Base-by-base conservation (phyloP, 2,797 vertebrate genomes). In the Hypotaenidia philippensis region DNA sequence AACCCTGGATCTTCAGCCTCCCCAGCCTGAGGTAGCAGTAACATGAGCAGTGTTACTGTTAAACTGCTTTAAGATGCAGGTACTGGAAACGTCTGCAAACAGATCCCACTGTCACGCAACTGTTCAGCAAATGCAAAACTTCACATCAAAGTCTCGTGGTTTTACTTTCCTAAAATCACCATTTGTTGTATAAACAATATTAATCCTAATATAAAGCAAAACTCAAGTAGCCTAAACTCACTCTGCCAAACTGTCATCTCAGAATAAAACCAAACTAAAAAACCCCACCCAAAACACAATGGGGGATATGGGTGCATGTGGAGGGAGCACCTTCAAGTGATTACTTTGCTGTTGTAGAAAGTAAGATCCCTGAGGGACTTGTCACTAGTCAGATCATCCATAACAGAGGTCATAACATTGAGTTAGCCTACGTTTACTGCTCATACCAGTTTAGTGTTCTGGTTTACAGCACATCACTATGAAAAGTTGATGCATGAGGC, bases 201-300 rank as follows among this genome's bases (percentile, higher is more conserved):
- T 44, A 95, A 77, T 49, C 26, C 23, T 71, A 94, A 75, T 36
- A 69, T 3, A 90, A 90, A 83, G 21, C 32, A 88, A 90, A 87
- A 71, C 10, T 69, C 10, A 13, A 86, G 23, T 41, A 87, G 45
- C 11, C 38, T 77, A 83, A 84, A 79, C 47, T 81, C 20, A 57
- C 12, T 18, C 40, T 41, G 20, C 18, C 32, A 74, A 74, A 11
- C 15, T 47, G n/a, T 81, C 60, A 87, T 26, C 13, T 66, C 34
- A 49, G 44, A 80, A 59, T 53, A 55, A 53, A 53, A 25, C 11
- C 47, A 49, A 47, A 47, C 45, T 22, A 47, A 47, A 47, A 49
- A 49, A 13, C 11, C 47, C 47, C 47, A 49, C 23, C 47, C 47
- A 47, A 47, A 47, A 47, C 45, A 47, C 45, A 47, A 47, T 23